These are phyloP conservation scores for Hemibagrus guttatus DNA, from an alignment of 2,797 vertebrate genomes.

Conservation along the genomic window DNA sequence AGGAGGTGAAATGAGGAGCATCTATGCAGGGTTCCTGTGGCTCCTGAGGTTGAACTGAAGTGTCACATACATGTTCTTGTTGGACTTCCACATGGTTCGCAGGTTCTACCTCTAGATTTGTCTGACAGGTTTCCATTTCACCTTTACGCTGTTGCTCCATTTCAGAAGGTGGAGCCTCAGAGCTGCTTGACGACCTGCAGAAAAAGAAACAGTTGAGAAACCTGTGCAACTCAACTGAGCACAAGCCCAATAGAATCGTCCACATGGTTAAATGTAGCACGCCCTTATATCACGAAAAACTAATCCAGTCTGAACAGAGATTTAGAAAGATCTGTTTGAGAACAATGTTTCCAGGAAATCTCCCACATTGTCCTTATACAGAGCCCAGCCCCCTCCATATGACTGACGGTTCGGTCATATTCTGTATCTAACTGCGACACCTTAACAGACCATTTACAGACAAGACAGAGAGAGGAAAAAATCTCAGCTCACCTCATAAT, in stretches of 20 bases:
- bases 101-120: slow-evolving; percentile 44
- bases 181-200: slow-evolving; percentile 35
- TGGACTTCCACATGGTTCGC: not conserved
- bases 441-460: not conserved
- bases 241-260: not conserved
- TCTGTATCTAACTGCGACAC: not conserved
- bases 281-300: not conserved
- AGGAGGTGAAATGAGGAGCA: slow-evolving; percentile 7
- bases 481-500: slow-evolving; percentile 24
- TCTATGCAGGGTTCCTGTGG: slow-evolving; percentile 5
- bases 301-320: not conserved
- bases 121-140: slow-evolving; percentile 63
- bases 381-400: too few relatives aligned
- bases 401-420: too few relatives aligned
- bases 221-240: not conserved
- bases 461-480: not conserved
- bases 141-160: slow-evolving; percentile 61
- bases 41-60: slow-evolving; percentile 1
- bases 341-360: too few relatives aligned
- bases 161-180: slow-evolving; percentile 34
- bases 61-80: not conserved
- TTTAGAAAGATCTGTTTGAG: not conserved
- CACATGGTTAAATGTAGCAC: not conserved
- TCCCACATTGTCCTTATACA: too few relatives aligned
- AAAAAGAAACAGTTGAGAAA: not conserved